These are phyloP conservation scores for Myotis davidii DNA, from an alignment of 2,113 vertebrate genomes.

Conservation along the genomic window DNA sequence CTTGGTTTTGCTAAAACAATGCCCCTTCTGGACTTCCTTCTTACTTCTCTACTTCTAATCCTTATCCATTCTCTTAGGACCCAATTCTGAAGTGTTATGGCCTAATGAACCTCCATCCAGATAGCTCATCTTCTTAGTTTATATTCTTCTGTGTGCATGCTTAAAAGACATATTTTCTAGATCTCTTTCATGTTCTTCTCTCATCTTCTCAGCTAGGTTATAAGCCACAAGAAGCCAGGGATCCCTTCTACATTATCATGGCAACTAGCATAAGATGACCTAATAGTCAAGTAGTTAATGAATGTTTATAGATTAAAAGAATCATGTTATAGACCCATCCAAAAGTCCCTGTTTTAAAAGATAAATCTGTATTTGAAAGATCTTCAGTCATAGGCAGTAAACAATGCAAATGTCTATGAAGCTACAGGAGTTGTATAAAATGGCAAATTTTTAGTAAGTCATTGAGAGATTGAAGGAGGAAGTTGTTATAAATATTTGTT, in stretches of 20 bases:
- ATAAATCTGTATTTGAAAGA: slow-evolving; percentile 33
- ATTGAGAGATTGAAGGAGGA: background rate
- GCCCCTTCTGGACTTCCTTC: background rate
- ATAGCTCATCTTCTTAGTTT: slow-evolving; percentile 9
- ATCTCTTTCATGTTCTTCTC: background rate
- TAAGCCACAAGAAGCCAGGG: background rate
- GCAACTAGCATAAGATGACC: background rate
- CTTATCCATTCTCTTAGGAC: background rate
- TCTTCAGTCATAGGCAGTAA: background rate
- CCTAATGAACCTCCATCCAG: background rate
- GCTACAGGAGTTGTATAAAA: background rate
- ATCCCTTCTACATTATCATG: background rate
- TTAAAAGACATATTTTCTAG: background rate
- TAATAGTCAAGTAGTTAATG: background rate
- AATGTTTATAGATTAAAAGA: slow-evolving; percentile 30
- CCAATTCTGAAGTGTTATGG: background rate
- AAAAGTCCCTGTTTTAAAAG: slow-evolving; percentile 17
- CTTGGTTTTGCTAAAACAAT: background rate
- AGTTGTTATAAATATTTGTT: slow-evolving; percentile 25
- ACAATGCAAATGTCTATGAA: background rate
- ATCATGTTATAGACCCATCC: background rate
- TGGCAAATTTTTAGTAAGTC: slow-evolving; percentile 16
- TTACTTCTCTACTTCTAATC: slow-evolving; percentile 1
- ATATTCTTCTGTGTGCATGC: background rate
- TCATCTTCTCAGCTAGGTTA: background rate